Conservation (phyloP, 2,888 invertebrate genomes). For the Agrilus cyanescens region DNA sequence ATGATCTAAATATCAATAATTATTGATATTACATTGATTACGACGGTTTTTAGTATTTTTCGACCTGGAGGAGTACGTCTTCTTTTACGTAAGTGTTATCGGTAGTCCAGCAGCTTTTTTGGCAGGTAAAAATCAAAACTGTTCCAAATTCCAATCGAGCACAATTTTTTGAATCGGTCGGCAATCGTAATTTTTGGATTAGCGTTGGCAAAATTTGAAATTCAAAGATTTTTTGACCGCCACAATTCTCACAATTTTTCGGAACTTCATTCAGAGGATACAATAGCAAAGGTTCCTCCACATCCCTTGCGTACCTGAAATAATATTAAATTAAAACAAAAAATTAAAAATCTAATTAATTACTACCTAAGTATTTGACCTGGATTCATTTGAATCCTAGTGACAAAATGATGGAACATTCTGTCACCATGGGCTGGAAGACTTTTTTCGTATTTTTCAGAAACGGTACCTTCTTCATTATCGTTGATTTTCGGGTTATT, state of each 20-base stretch:
- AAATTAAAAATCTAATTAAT: constrained; percentile 5
- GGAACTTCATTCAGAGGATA: constrained; percentile 48
- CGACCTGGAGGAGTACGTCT: constrained; percentile 63
- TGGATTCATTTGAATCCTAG: constrained; percentile 60
- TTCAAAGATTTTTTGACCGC: constrained; percentile 63
- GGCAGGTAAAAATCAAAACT: constrained; percentile 74
- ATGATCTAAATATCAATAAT: too few relatives aligned
- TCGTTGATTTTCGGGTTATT: constrained; percentile 16
- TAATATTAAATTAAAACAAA: constrained; percentile 1
- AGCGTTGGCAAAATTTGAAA: constrained; percentile 74
- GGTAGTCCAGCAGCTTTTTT: constrained; percentile 68
- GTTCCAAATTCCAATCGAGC: constrained; percentile 71
- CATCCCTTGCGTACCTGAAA: constrained; percentile 62
- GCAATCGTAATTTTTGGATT: constrained; percentile 54
- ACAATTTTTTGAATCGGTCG: constrained; percentile 26
- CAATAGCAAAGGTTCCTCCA: constrained; percentile 51
- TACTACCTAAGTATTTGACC: constrained; percentile 82
- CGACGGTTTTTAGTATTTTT: constrained; percentile 28
- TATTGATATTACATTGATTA: too few relatives aligned
- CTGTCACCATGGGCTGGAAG: constrained; percentile 72
- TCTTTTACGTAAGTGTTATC: constrained; percentile 57
- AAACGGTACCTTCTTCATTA: constrained; percentile 26
- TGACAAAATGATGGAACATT: constrained; percentile 68
- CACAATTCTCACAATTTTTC: constrained; percentile 55
- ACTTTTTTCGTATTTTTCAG: constrained; percentile 69